These are phyloP conservation scores for Falco peregrinus DNA, from an alignment of 2,797 vertebrate genomes.

Conservation along the genomic window DNA sequence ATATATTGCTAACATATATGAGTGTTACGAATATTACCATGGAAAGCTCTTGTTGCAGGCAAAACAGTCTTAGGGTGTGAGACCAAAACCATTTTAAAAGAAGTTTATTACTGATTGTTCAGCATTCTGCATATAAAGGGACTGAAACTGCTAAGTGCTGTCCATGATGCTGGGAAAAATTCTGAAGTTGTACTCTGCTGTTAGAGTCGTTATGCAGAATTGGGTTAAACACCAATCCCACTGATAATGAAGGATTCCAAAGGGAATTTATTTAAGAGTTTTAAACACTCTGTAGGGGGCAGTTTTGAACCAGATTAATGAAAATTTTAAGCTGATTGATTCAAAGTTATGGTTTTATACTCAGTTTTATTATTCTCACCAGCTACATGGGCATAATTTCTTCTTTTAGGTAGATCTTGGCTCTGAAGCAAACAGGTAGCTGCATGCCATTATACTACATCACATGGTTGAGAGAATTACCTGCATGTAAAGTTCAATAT, in stretches of 20 bases:
- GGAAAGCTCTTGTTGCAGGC: not conserved
- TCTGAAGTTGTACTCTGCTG: not conserved
- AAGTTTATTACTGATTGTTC: not conserved
- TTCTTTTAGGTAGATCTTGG: not conserved
- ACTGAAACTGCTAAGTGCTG: not conserved
- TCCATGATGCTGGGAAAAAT: not conserved
- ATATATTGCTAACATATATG: not conserved
- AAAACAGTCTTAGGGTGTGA: not conserved
- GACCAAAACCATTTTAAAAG: not conserved
- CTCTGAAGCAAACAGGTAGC: not conserved
- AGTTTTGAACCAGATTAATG: constrained; percentile 53
- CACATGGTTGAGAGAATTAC: not conserved
- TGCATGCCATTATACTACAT: not conserved
- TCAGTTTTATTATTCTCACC: not conserved
- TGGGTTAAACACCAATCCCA: not conserved
- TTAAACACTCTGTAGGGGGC: constrained; percentile 45
- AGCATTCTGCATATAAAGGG: not conserved
- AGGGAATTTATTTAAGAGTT: not conserved
- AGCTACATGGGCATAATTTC: not conserved
- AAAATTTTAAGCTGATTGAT: not conserved
- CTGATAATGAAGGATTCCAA: not conserved
- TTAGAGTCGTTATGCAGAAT: not conserved
- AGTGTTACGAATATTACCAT: not conserved
- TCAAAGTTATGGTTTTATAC: not conserved
- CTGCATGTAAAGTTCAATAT: not conserved